These are phyloP conservation scores for Typhlichthys subterraneus DNA, from an alignment of 2,797 vertebrate genomes.

Conservation along the genomic window DNA sequence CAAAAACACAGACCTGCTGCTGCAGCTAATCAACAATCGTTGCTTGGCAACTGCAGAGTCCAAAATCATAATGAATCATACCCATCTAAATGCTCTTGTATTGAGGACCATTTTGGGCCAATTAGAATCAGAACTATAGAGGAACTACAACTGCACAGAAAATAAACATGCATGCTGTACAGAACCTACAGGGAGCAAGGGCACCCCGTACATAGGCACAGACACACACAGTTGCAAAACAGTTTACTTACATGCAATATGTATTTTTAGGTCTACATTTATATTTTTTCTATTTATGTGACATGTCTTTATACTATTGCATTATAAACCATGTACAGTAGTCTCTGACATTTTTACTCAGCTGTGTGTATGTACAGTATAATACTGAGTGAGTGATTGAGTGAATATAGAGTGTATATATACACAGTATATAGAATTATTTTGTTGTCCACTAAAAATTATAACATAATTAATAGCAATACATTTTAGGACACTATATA, in stretches of 20 bases:
- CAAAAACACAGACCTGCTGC: too few species aligned
- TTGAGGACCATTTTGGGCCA: conserved; percentile 4
- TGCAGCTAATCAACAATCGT: conserved; percentile 19
- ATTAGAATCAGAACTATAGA: not conserved
- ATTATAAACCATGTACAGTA: too few species aligned
- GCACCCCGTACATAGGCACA: not conserved
- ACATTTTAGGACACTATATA: not conserved
- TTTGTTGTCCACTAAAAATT: too few species aligned
- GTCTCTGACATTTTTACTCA: too few species aligned
- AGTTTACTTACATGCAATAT: too few species aligned
- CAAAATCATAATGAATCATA: conserved; percentile 6
- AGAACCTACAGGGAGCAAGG: not conserved
- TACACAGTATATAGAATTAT: too few species aligned
- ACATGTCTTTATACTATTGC: too few species aligned
- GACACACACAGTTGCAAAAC: not conserved
- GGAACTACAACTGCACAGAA: not conserved
- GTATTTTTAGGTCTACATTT: too few species aligned
- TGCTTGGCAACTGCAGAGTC: conserved; percentile 58
- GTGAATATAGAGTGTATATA: too few species aligned
- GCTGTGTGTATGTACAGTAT: too few species aligned
- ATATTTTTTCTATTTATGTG: too few species aligned
- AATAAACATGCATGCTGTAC: not conserved
- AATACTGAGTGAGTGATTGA: too few species aligned
- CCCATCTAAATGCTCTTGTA: conserved; percentile 4
- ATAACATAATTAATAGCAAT: not conserved